Evolutionary conservation across 2,888 invertebrate species (phyloP).

Genomic region (Cephus sareptanus): DNA sequence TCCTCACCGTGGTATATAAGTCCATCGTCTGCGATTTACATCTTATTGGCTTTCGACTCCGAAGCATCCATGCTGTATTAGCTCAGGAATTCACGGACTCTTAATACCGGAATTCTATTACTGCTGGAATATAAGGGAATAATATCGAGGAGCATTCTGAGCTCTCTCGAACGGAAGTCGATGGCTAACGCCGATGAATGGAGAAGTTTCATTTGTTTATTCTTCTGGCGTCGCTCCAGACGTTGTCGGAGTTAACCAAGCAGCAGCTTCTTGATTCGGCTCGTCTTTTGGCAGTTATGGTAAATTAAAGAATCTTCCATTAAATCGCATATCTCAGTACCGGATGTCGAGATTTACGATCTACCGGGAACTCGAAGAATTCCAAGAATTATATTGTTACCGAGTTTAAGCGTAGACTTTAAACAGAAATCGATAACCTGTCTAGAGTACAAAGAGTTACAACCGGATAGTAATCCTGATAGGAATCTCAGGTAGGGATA

Average conservation of each 20-base stretch:
- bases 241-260: not conserved
- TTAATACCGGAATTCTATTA: constrained; percentile 16
- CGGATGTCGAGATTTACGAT: not conserved
- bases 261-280: not conserved
- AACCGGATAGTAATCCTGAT: not conserved
- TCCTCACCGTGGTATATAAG: not conserved
- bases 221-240: constrained; percentile 31
- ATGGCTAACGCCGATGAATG: constrained; percentile 19
- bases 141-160: not conserved
- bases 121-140: not conserved
- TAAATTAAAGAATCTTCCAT: not conserved
- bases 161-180: constrained; percentile 18
- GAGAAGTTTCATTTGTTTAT: constrained; percentile 26
- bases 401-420: not conserved
- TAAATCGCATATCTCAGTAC: not conserved
- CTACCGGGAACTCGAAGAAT: not conserved
- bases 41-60: constrained; percentile 32
- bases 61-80: constrained; percentile 18
- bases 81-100: constrained; percentile 21
- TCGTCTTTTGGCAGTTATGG: not conserved
- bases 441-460: not conserved
- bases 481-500: not conserved
- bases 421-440: not conserved
- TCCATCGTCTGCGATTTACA: constrained; percentile 31
- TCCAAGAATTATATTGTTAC: not conserved